These are phyloP conservation scores for Tarsius wallacei DNA, from an alignment of 2,797 vertebrate genomes.

Conservation along the genomic window DNA sequence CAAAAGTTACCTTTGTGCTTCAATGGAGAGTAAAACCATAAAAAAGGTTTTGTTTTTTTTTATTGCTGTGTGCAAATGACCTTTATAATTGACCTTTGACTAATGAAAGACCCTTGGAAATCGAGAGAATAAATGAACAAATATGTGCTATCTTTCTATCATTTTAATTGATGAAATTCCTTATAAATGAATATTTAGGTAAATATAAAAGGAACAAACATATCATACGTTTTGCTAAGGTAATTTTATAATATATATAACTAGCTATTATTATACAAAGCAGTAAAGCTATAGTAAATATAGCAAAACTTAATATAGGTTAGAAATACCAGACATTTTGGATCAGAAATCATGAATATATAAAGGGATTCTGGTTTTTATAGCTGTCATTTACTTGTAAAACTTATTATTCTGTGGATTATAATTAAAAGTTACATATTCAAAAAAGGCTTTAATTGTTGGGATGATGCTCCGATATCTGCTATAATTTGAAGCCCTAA, in stretches of 20 bases:
- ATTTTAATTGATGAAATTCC: not conserved
- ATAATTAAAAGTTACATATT: constrained; percentile 35
- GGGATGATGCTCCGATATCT: not conserved
- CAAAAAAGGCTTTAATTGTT: not conserved
- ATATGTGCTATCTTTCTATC: not conserved
- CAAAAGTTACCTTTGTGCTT: constrained; percentile 13
- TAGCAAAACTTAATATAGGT: not conserved
- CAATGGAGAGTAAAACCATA: not conserved
- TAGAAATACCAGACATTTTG: not conserved
- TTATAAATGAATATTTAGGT: not conserved
- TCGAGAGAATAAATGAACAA: not conserved
- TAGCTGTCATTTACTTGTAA: not conserved
- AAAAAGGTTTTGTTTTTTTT: not conserved
- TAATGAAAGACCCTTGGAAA: not conserved
- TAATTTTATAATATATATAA: not conserved
- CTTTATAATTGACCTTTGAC: not conserved
- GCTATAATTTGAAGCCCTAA: constrained; percentile 8
- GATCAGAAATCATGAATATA: not conserved
- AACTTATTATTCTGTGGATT: not conserved
- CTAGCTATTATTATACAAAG: not conserved
- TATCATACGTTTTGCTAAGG: constrained; percentile 10
- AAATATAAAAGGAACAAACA: not conserved
- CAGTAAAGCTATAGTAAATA: not conserved
- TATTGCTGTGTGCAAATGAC: not conserved
- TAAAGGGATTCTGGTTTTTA: not conserved